Conservation (phyloP, 2,113 vertebrate genomes). For the Maccullochella peelii region DNA sequence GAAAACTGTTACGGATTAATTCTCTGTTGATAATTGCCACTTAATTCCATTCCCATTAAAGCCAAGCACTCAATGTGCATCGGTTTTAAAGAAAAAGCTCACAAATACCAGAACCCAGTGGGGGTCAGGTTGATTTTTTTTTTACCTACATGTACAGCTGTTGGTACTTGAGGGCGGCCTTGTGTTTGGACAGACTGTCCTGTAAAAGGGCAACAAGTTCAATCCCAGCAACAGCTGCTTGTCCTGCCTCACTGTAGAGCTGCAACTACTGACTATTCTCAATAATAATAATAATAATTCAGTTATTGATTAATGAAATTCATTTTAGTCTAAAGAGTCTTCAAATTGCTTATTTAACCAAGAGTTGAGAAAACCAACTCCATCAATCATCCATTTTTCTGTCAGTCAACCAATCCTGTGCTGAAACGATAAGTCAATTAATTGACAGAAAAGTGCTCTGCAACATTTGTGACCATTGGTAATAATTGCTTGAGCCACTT, state of each 20-base stretch:
- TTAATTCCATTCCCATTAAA: not conserved
- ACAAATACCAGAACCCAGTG: not conserved
- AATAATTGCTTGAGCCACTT: not conserved
- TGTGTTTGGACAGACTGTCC: not conserved
- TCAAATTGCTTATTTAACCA: not conserved
- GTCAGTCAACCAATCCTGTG: not conserved
- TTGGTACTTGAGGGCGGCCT: not conserved
- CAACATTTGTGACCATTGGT: not conserved
- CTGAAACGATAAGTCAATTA: not conserved
- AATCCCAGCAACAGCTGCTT: conserved; percentile 23
- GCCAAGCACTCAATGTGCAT: not conserved
- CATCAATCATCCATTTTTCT: too few species aligned
- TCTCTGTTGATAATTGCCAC: not conserved
- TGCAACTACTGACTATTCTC: not conserved
- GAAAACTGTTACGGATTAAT: not conserved
- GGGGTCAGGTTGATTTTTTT: not conserved
- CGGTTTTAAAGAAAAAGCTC: not conserved
- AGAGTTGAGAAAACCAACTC: not conserved
- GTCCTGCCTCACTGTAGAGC: not conserved
- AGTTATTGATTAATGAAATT: not conserved
- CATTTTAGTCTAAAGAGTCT: not conserved
- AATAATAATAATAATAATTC: not conserved
- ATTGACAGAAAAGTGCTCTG: not conserved
- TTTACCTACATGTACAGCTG: not conserved
- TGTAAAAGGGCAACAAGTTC: conserved; percentile 7